Evolutionary conservation across 2,797 vertebrate genomes (phyloP).

Genomic region (Microhierax caerulescens): DNA sequence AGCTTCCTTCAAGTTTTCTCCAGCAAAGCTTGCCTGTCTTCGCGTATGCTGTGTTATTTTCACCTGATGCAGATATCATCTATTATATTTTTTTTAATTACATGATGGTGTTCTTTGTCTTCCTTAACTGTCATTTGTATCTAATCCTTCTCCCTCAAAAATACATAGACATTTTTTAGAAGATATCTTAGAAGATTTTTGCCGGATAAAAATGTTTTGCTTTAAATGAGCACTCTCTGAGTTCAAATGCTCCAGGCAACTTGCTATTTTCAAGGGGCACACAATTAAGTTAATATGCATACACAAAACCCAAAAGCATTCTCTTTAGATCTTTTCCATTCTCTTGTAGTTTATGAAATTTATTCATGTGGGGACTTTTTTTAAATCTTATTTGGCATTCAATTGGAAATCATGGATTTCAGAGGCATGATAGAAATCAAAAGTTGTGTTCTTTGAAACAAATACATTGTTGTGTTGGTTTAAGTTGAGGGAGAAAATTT

Average conservation of each 20-base stretch:
- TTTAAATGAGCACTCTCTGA: background rate
- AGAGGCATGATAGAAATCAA: background rate
- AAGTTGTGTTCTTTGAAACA: background rate
- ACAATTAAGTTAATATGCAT: background rate
- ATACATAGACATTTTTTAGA: background rate
- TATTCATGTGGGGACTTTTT: background rate
- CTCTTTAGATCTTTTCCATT: background rate
- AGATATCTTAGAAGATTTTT: background rate
- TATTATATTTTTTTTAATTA: background rate
- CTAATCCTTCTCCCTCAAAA: background rate
- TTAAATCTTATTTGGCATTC: background rate
- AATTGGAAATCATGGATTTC: constrained; percentile 17
- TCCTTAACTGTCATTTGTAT: background rate
- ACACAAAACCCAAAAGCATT: background rate
- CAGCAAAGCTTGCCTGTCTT: background rate
- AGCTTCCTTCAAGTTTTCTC: background rate
- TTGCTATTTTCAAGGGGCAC: background rate
- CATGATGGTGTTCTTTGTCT: background rate
- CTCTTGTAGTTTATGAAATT: background rate
- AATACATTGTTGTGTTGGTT: background rate
- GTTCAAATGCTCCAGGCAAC: background rate
- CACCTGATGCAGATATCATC: background rate
- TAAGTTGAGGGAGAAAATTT: background rate
- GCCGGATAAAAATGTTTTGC: background rate
- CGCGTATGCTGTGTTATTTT: background rate